Base-by-base conservation (phyloP, 2,113 vertebrate genomes). In the Phylloscopus trochilus region DNA sequence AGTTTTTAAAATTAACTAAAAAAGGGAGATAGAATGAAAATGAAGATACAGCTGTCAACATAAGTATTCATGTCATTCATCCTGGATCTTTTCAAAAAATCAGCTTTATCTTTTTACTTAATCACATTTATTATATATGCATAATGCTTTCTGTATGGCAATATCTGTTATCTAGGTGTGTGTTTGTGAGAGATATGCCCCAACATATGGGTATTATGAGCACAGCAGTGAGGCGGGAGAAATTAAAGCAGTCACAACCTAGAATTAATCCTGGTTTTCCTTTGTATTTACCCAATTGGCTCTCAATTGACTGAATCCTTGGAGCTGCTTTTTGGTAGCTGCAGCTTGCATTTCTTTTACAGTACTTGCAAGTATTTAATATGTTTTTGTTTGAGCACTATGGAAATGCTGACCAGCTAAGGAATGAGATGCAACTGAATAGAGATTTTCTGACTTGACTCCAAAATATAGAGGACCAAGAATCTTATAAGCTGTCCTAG, bases 1-100 rank as follows among this genome's bases (percentile, higher is more conserved):
- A 78, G 53, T 41, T 87, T 93, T 92, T 20, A 46, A 73, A 93
- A 95, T 60, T 82, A 92, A 78, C 83, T 92, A 33, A 76, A 69
- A 93, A 89, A 72, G 44, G 80, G 58, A 90, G 73, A 56, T 64
- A 72, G 58, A 92, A 82, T 62, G 30, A 86, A 89, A 96, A 89
- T 26, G n/a, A 92, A 70, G 88, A 82, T 87, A 47, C 23, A 94
- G n/a, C 56, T 33, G 62, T 84, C 89, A 90, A 64, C 2, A 1
- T 22, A 89, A 74, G 13, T 72, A 88, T 87, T 89, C 49, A 14
- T 72, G 64, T 37, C 10, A 70, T 80, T 95, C 27, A 70, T 80
- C 46, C 37, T 33, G 28, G 24, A 43, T 73, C 20, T 33, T 90
- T 74, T 58, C 22, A 26, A 76, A 41, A 67, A 64, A 9, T 72